phyloP scores from a whole-genome alignment of 2,113 vertebrate genomes.

The Esox niger region DNA sequence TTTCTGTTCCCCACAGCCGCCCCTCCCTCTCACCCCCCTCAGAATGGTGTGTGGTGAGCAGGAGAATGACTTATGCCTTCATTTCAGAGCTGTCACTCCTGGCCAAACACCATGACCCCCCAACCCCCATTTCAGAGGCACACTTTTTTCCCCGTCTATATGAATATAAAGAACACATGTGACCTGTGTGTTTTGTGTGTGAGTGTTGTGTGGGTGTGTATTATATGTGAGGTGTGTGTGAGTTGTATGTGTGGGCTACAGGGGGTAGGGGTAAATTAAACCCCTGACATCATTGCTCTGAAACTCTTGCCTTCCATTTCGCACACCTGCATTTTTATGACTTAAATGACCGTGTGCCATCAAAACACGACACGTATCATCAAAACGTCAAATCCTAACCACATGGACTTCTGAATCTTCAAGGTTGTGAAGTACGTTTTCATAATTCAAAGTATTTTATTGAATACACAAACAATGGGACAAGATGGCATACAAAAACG shows the following conservation, averaged over 20 bases:
- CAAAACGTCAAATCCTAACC: constrained; percentile 52
- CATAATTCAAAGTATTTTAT: too few species aligned
- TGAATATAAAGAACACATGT: constrained; percentile 73
- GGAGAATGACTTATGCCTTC: constrained; percentile 73
- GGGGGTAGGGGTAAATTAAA: constrained; percentile 64
- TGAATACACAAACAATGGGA: not conserved
- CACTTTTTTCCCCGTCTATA: constrained; percentile 41
- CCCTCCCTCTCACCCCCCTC: not conserved
- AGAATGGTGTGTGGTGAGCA: constrained; percentile 45
- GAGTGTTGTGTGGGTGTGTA: constrained; percentile 4
- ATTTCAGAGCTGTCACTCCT: constrained; percentile 75
- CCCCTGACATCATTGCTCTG: constrained; percentile 58
- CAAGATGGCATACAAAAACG: not conserved
- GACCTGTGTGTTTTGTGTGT: constrained; percentile 26
- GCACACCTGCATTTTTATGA: constrained; percentile 61
- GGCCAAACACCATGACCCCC: constrained; percentile 71
- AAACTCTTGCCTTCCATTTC: constrained; percentile 68
- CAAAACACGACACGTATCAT: constrained; percentile 40
- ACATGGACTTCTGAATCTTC: constrained; percentile 41
- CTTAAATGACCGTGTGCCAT: constrained; percentile 37
- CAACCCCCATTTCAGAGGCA: constrained; percentile 58
- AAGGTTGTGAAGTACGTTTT: not conserved
- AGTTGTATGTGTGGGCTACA: constrained; percentile 38
- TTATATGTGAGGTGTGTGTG: constrained; percentile 35
- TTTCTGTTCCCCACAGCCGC: not conserved